A percentile compares a stretch with the other conserved stretches of the same genome.
phyloP scores from a whole-genome alignment of 2,797 vertebrate genomes.

The Eospalax fontanierii region DNA sequence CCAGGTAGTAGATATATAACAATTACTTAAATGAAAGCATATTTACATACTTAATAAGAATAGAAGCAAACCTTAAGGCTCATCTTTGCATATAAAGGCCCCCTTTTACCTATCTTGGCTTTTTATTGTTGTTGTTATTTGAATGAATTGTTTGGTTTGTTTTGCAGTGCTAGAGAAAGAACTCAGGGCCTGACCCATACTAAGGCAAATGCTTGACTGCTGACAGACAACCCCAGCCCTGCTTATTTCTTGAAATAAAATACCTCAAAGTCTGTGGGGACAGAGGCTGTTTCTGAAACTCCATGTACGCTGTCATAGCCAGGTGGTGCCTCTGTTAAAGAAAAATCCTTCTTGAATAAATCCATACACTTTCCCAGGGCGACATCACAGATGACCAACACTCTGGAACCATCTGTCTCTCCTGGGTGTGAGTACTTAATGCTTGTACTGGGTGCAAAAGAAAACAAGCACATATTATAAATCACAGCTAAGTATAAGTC shows the following conservation, averaged over 20 bases:
- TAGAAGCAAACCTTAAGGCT: not conserved
- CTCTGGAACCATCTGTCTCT: constrained; percentile 89
- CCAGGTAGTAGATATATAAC: not conserved
- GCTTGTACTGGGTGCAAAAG: constrained; percentile 87
- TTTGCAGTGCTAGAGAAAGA: not conserved
- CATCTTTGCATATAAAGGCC: not conserved
- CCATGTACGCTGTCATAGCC: constrained; percentile 93
- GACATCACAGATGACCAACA: constrained; percentile 93
- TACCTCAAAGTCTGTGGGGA: constrained; percentile 93
- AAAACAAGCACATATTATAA: not conserved
- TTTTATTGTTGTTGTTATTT: not conserved
- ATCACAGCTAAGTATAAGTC: not conserved
- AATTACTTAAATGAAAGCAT: constrained; percentile 29
- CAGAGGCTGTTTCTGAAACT: constrained; percentile 76
- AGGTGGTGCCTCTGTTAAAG: constrained; percentile 89
- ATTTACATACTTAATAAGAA: constrained; percentile 63
- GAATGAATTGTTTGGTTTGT: not conserved
- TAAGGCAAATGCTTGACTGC: not conserved
- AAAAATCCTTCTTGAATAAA: constrained; percentile 85
- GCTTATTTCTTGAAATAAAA: not conserved
- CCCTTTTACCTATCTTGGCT: not conserved
- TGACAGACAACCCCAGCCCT: not conserved
- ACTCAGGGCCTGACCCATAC: not conserved
- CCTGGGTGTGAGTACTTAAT: constrained; percentile 92
- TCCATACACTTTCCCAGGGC: constrained; percentile 91